Evolutionary conservation across 2,113 vertebrate genomes (phyloP).

Genomic region (Lophura nycthemera): DNA sequence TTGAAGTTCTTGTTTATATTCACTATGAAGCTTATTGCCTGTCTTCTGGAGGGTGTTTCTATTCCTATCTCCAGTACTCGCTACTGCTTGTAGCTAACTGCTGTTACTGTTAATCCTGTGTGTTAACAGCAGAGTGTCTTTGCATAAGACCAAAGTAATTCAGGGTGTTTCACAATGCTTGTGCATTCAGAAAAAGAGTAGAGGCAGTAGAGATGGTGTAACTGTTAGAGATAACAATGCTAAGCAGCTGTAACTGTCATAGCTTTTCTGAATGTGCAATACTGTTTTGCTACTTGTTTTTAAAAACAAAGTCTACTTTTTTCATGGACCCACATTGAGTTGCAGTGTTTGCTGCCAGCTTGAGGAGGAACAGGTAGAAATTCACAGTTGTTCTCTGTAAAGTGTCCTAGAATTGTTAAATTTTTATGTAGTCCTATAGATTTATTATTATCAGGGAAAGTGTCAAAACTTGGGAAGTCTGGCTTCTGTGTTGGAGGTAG

Average conservation of each 20-base stretch:
- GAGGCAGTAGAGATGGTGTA: not conserved
- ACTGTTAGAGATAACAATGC: not conserved
- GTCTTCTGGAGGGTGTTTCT: not conserved
- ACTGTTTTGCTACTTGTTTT: not conserved
- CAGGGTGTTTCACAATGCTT: fast-evolving
- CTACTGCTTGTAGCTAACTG: not conserved
- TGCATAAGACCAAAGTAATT: not conserved
- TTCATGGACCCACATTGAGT: not conserved
- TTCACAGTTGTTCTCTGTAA: not conserved
- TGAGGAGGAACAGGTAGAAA: not conserved
- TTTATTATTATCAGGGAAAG: not conserved
- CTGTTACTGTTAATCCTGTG: not conserved
- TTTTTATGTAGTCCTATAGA: not conserved
- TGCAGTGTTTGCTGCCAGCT: not conserved
- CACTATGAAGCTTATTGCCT: fast-evolving
- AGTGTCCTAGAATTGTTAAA: not conserved
- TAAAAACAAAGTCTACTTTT: not conserved
- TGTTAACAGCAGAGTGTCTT: not conserved
- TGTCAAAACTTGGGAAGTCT: not conserved
- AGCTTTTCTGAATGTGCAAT: not conserved
- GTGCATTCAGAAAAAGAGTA: not conserved
- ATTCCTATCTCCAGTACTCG: not conserved
- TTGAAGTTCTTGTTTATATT: not conserved
- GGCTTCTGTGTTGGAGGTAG: not conserved
- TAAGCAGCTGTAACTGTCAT: not conserved